Percentiles rank a stretch among this genome's conserved stretches.
Evolutionary conservation across 2,888 invertebrate species (phyloP).

Genomic region (Mythimna ferrago): DNA sequence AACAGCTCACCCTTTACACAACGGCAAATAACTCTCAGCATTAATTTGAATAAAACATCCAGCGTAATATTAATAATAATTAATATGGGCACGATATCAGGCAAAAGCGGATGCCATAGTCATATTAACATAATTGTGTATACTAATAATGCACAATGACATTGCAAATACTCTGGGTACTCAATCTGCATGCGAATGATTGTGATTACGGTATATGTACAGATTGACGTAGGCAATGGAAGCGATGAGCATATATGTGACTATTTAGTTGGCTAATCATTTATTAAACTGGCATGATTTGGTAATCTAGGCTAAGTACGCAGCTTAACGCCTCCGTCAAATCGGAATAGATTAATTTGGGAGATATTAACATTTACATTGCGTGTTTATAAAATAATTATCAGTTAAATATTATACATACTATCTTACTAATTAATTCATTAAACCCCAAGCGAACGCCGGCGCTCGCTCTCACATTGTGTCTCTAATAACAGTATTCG

Average conservation of each 20-base stretch:
- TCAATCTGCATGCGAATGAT: conserved; percentile 30
- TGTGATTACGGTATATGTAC: not conserved
- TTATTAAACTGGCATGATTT: conserved; percentile 26
- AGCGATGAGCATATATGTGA: not conserved
- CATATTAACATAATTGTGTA: conserved; percentile 12
- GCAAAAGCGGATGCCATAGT: not conserved
- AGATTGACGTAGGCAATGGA: not conserved
- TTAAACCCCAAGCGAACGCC: too few species aligned
- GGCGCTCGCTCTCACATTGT: too few species aligned
- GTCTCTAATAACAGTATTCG: too few species aligned
- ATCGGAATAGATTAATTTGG: conserved; percentile 24
- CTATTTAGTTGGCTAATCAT: conserved; percentile 18
- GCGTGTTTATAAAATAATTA: not conserved
- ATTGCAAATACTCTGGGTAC: conserved; percentile 9
- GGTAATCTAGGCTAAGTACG: conserved; percentile 10
- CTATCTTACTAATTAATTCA: too few species aligned
- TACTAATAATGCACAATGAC: conserved; percentile 9
- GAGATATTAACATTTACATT: conserved; percentile 13
- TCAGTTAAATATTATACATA: too few species aligned
- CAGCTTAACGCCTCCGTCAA: conserved; percentile 11
- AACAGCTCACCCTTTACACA: not conserved
- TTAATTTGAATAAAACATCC: conserved; percentile 32
- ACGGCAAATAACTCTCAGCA: not conserved
- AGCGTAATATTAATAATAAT: conserved; percentile 3
- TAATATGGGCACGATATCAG: not conserved